phyloP scores from a whole-genome alignment of 1,140 invertebrate species.

The Oreohelix idahoensis region DNA sequence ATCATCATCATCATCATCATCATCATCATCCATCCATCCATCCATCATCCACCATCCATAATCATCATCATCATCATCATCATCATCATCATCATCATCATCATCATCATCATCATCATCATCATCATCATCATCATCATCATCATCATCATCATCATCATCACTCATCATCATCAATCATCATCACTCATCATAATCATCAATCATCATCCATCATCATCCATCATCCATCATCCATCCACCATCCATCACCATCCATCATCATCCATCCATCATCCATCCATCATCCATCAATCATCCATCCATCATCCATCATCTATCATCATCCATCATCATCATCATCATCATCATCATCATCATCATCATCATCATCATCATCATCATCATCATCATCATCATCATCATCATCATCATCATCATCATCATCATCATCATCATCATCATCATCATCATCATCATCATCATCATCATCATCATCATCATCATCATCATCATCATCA shows the following conservation, averaged over 20 bases:
- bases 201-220: no score
- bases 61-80: slow-evolving; percentile 10
- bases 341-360: slow-evolving; percentile 1
- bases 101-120: slow-evolving; percentile 9
- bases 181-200: no score
- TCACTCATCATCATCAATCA: no score
- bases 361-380: slow-evolving; percentile 3
- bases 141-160: no score
- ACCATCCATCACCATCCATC: no score
- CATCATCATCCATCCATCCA: no score
- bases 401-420: slow-evolving; percentile 10
- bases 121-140: slow-evolving; percentile 9
- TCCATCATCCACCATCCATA: no score
- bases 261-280: no score
- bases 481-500: slow-evolving; percentile 5
- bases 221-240: no score
- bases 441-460: slow-evolving; percentile 9
- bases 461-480: slow-evolving; percentile 9
- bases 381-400: slow-evolving; percentile 9
- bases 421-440: slow-evolving; percentile 9
- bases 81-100: slow-evolving; percentile 9
- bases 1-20: slow-evolving; percentile 10
- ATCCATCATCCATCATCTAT: no score
- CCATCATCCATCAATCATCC: no score
- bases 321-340: no score